Conservation (phyloP, 2,888 invertebrate genomes). For the Iphiclides podalirius region DNA sequence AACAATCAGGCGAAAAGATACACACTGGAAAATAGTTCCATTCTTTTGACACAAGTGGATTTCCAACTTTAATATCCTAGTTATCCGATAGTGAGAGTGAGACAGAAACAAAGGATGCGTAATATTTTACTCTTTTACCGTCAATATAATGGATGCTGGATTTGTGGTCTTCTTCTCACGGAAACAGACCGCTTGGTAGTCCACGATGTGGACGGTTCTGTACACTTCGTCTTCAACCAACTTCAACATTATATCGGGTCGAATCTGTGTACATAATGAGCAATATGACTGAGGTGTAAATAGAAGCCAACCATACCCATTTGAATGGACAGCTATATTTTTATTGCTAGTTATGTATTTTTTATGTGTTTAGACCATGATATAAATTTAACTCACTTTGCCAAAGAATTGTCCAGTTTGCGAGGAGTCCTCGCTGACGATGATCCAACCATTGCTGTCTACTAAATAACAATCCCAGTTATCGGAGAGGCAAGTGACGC, state of each 20-base stretch:
- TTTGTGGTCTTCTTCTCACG: conserved; percentile 83
- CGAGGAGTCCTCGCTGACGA: conserved; percentile 85
- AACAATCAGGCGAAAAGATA: too few relatives aligned
- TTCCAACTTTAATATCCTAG: too few relatives aligned
- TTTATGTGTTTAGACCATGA: too few relatives aligned
- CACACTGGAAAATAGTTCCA: too few relatives aligned
- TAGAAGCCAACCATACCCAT: too few relatives aligned
- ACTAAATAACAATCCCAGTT: conserved; percentile 90
- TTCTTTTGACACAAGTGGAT: too few relatives aligned
- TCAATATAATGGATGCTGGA: conserved; percentile 78
- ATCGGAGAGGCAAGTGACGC: conserved; percentile 75
- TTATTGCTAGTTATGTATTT: too few relatives aligned
- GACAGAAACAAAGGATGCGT: too few relatives aligned
- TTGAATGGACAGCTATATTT: too few relatives aligned
- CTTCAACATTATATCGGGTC: conserved; percentile 87
- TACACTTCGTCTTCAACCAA: conserved; percentile 88
- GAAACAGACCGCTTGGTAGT: conserved; percentile 95
- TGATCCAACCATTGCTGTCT: conserved; percentile 93
- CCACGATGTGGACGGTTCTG: conserved; percentile 86
- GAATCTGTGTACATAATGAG: conserved; percentile 55
- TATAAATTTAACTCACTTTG: conserved; percentile 83
- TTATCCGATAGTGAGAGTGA: too few relatives aligned
- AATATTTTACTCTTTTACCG: conserved; percentile 71
- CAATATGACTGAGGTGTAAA: too few relatives aligned
- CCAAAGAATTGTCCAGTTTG: conserved; percentile 94